Conservation (phyloP, 1,140 invertebrate genomes). For the Parapsyche elsis region DNA sequence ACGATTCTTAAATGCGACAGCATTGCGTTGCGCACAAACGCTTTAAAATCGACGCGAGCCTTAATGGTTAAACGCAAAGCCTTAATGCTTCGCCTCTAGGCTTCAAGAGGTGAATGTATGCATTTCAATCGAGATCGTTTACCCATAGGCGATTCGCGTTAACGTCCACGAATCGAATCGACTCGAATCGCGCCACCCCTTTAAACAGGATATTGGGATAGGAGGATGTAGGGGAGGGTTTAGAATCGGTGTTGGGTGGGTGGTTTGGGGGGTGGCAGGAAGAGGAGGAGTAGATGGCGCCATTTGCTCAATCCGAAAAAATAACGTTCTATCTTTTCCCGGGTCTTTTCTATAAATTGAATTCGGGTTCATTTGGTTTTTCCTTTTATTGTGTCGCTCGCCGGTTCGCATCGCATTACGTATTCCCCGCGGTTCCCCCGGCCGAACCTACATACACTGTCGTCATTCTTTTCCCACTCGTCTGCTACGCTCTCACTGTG, state of each 20-base stretch:
- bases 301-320: conserved; percentile 47
- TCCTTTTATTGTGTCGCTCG: conserved; percentile 43
- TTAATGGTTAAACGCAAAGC: no score
- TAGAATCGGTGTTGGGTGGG: no score
- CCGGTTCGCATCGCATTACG: conserved; percentile 41
- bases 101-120: background rate
- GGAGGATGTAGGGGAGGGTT: background rate
- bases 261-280: background rate
- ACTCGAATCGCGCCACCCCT: background rate
- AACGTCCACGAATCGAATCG: conserved; percentile 3
- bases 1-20: no score
- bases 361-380: conserved; percentile 51
- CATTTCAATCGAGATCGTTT: background rate
- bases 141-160: background rate
- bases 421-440: conserved; percentile 41
- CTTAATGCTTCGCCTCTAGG: background rate
- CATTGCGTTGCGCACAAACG: no score
- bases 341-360: conserved; percentile 50
- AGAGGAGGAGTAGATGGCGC: background rate
- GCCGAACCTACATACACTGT: background rate
- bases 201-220: background rate
- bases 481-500: background rate
- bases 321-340: conserved; percentile 45
- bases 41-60: no score
- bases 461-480: conserved; percentile 2